Evolutionary conservation across 23 tunicate species (phyloP).

Genomic region (Halocynthia aurantium): DNA sequence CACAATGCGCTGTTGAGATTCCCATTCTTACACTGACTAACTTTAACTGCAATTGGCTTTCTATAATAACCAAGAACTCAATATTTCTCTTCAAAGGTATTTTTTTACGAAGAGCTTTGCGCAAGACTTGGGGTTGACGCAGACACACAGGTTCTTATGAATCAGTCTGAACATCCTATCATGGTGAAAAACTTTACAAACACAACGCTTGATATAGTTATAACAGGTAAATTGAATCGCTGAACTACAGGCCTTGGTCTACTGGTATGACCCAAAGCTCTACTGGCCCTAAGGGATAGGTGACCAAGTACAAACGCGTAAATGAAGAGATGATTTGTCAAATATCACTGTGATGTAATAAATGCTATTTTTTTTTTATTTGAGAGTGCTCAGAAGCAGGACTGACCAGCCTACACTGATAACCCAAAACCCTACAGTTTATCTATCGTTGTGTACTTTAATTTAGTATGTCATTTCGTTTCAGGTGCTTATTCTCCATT

Average conservation of each 20-base stretch:
- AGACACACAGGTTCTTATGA: constrained; percentile 22
- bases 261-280: not conserved
- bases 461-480: not conserved
- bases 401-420: not conserved
- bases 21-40: too few species aligned
- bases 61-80: not conserved
- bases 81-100: not conserved
- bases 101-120: constrained; percentile 15
- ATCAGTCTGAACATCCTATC: constrained; percentile 20
- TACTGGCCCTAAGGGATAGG: too few species aligned
- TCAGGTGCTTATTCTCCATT: constrained; percentile 28
- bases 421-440: not conserved
- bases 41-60: not conserved
- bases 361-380: not conserved
- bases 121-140: constrained; percentile 13
- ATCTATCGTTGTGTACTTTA: not conserved
- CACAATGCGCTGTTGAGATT: too few species aligned
- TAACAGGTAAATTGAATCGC: constrained; percentile 7
- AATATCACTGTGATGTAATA: not conserved
- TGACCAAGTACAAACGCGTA: too few species aligned
- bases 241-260: not conserved
- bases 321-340: too few species aligned
- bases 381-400: not conserved
- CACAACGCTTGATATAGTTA: constrained; percentile 19
- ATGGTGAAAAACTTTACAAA: constrained; percentile 26